phyloP scores from a whole-genome alignment of 1,140 invertebrate genomes.

The Brachionus rubens region DNA sequence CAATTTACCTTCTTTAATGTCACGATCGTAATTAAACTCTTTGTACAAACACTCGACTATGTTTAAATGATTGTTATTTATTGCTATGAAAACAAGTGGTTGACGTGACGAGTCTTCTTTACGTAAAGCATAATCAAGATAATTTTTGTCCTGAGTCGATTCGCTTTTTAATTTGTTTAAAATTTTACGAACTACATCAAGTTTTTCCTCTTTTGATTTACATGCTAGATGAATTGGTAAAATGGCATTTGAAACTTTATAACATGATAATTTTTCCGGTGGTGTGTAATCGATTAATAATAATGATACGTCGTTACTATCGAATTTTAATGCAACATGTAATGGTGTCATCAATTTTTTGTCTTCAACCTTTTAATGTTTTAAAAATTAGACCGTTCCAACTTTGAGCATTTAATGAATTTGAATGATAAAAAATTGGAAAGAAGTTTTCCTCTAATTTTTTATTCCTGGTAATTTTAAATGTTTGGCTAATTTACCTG shows the following conservation, averaged over 20 bases:
- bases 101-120: constrained; percentile 19
- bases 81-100: constrained; percentile 15
- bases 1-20: constrained; percentile 28
- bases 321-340: constrained; percentile 8
- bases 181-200: neutral
- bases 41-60: constrained; percentile 14
- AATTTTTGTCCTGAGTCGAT: neutral
- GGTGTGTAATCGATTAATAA: constrained; percentile 12
- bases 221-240: constrained; percentile 27
- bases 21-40: constrained; percentile 17
- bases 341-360: constrained; percentile 37
- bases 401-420: too few relatives aligned
- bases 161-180: constrained; percentile 17
- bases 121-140: constrained; percentile 16
- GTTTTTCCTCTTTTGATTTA: constrained; percentile 34
- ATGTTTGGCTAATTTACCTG: too few relatives aligned
- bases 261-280: neutral
- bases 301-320: constrained; percentile 23
- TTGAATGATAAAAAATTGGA: too few relatives aligned
- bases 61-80: constrained; percentile 39
- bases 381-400: neutral
- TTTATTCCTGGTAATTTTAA: too few relatives aligned
- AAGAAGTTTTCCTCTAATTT: too few relatives aligned
- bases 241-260: neutral
- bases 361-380: constrained; percentile 12